Evolutionary conservation across 2,113 vertebrate genomes (phyloP).

Genomic region (Microtus richardsoni): DNA sequence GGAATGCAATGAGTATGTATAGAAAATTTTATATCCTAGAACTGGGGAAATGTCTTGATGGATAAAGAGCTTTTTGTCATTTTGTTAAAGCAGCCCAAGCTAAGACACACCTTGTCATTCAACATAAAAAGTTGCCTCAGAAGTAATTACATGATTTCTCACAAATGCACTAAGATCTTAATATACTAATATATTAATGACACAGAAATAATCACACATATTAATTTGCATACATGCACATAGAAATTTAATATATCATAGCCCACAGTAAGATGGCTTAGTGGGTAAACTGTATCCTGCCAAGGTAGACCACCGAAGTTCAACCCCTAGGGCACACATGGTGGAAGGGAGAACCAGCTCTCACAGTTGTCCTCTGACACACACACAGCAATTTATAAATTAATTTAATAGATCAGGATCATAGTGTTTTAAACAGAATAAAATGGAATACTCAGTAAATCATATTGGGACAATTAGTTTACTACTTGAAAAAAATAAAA

Average conservation of each 20-base stretch:
- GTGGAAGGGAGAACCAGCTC: neutral
- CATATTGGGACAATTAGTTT: neutral
- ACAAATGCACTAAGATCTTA: conserved; percentile 5
- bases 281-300: neutral
- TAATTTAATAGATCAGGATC: neutral
- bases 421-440: conserved; percentile 50
- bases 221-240: neutral
- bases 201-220: neutral
- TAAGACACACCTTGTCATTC: neutral
- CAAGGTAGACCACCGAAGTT: neutral
- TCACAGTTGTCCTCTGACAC: neutral
- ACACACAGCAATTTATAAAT: neutral
- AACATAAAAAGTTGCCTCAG: neutral
- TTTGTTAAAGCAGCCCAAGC: neutral
- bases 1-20: neutral
- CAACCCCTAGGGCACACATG: neutral
- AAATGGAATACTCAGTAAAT: conserved; percentile 4
- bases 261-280: neutral
- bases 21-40: neutral
- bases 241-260: neutral
- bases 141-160: neutral
- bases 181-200: neutral
- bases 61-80: neutral
- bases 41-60: neutral
- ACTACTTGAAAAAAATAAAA: neutral